Conservation (phyloP, 2,888 invertebrate species). For the Isotomurus palustris region DNA sequence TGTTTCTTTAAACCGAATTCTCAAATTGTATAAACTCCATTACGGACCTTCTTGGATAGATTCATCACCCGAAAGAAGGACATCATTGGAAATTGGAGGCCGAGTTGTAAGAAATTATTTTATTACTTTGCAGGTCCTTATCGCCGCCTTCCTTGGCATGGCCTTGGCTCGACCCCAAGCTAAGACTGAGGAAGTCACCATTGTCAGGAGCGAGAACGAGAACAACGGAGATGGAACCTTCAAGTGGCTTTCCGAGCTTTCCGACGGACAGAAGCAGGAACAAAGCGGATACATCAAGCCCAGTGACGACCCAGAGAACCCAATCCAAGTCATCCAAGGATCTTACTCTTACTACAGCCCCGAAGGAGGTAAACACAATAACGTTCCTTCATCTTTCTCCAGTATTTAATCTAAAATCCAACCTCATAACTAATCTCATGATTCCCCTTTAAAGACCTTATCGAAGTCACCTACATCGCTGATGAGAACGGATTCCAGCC, state of each 20-base stretch:
- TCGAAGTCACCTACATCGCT: conserved; percentile 35
- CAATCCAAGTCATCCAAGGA: conserved; percentile 42
- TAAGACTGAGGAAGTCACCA: conserved; percentile 10
- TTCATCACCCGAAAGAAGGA: no score
- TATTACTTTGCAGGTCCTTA: conserved; percentile 26
- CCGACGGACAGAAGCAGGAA: conserved; percentile 28
- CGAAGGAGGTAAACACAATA: conserved; percentile 1
- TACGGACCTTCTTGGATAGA: no score
- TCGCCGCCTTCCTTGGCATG: conserved; percentile 33
- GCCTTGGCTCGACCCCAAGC: conserved; percentile 35
- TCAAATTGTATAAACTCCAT: no score
- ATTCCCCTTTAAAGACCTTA: conserved; percentile 18
- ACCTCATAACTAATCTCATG: not conserved
- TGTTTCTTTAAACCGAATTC: no score
- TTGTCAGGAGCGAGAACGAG: conserved; percentile 38
- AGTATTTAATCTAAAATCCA: not conserved
- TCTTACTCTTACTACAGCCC: conserved; percentile 39
- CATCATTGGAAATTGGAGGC: no score
- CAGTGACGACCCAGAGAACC: conserved; percentile 36
- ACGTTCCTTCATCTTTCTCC: not conserved
- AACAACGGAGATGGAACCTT: conserved; percentile 43
- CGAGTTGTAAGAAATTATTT: no score
- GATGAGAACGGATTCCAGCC: conserved; percentile 29
- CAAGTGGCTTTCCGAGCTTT: conserved; percentile 33
- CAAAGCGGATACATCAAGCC: conserved; percentile 40